Base-by-base conservation (phyloP, 2,797 vertebrate genomes). In the Sebastes wilsoni region DNA sequence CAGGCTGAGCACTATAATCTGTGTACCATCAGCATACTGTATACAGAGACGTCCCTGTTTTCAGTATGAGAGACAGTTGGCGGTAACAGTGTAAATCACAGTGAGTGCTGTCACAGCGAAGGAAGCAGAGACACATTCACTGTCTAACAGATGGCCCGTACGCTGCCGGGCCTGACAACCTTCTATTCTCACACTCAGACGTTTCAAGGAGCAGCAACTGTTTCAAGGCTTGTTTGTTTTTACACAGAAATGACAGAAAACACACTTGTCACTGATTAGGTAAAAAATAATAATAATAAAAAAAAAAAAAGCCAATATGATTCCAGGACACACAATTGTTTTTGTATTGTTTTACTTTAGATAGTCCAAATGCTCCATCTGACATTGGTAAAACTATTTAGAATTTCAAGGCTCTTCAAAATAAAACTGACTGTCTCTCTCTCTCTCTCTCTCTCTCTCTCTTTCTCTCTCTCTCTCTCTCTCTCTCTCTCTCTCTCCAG, bases 101-200 rank as follows among this genome's bases (percentile, higher is more conserved):
- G 88, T 75, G 88, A 87, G 87, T 79, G 77, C 78, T 84, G 91
- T 85, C 82, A 86, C 87, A 91, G 89, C 79, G 84, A 90, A 90
- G 85, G 72, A 76, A 91, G 91, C 92, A 92, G 92, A 92, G 87
- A 34, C 87, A 90, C 90, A 89, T 89, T 93, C 91, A 89, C 87
- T 92, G 92, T 85, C 69, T 58, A 88, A 87, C 92, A 93, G 91
- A 92, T 92, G 91, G 90, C 87, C 86, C 68, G 79, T 88, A 90
- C 10, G 85, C 86, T 83, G 84, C 87, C 8, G 58, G 83, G 83
- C 28, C 84, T 87, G 79, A 85, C 86, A 83, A 87, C 82, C 85
- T 75, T 80, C 80, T 79, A 82, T 85, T 88, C 83, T 87, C 82
- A 55, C 90, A 85, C 84, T 88, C 82, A 77, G 88, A 86, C 81